Evolutionary conservation across 2,113 vertebrate species (phyloP).

Genomic region (Condylura cristata): DNA sequence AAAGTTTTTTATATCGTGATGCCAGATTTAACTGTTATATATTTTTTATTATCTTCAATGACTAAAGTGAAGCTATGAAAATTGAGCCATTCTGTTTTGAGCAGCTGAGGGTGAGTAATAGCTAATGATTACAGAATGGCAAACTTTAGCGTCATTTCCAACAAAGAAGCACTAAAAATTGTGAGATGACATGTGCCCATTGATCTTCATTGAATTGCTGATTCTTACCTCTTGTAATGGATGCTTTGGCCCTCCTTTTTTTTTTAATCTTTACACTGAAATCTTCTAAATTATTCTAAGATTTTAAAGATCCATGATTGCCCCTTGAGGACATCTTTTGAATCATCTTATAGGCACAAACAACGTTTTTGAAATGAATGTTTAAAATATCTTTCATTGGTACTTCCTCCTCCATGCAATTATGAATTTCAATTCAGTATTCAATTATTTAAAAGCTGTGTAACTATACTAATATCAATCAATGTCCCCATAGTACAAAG

Average conservation of each 20-base stretch:
- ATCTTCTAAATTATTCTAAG: background rate
- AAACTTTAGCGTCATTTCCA: background rate
- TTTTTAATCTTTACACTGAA: background rate
- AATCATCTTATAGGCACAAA: background rate
- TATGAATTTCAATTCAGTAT: background rate
- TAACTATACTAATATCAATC: background rate
- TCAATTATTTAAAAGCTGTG: background rate
- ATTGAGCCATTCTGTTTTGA: conserved; percentile 31
- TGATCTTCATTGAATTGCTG: background rate
- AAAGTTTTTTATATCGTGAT: background rate
- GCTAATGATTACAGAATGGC: background rate
- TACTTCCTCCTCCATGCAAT: background rate
- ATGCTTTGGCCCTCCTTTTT: background rate
- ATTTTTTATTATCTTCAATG: background rate
- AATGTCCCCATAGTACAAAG: background rate
- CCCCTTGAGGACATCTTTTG: background rate
- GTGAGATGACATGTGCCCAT: background rate
- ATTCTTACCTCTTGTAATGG: background rate
- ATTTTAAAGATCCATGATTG: background rate
- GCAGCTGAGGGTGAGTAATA: background rate
- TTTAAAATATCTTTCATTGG: background rate
- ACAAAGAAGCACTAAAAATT: background rate
- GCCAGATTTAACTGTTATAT: background rate
- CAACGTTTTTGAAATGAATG: background rate
- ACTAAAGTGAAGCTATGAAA: conserved; percentile 30